Evolutionary conservation across 2,888 invertebrate species (phyloP).

Genomic region (Drosophila nr. perissopoda): DNA sequence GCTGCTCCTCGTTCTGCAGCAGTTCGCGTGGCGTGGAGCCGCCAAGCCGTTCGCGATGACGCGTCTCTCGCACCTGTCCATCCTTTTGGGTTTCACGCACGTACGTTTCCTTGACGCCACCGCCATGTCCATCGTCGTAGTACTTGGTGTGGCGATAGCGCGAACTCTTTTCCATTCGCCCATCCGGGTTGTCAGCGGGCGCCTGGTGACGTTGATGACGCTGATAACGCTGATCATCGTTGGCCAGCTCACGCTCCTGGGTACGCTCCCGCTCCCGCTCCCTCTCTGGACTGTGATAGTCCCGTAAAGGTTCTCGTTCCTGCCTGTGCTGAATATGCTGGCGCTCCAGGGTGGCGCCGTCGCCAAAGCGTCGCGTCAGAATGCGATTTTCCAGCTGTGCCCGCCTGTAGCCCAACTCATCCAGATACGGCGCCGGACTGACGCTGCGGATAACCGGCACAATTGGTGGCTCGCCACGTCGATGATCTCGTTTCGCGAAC

Average conservation of each 20-base stretch:
- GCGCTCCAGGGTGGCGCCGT: slow-evolving; percentile 83
- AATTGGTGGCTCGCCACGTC: slow-evolving; percentile 87
- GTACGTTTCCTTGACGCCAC: slow-evolving; percentile 86
- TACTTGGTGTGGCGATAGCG: slow-evolving; percentile 83
- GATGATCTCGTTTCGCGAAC: slow-evolving; percentile 29
- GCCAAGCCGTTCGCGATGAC: slow-evolving; percentile 84
- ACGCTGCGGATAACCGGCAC: slow-evolving; percentile 87
- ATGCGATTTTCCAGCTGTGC: slow-evolving; percentile 91
- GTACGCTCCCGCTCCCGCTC: slow-evolving; percentile 45
- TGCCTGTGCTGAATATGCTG: slow-evolving; percentile 77
- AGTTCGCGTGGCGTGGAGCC: slow-evolving; percentile 59
- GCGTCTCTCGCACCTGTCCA: slow-evolving; percentile 84
- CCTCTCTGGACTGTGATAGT: slow-evolving; percentile 51
- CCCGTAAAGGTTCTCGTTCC: slow-evolving; percentile 62
- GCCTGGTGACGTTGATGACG: slow-evolving; percentile 25
- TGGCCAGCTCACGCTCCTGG: slow-evolving; percentile 26
- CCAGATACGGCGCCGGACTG: slow-evolving; percentile 85
- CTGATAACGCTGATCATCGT: slow-evolving; percentile 71
- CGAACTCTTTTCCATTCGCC: slow-evolving; percentile 79
- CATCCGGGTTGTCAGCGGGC: slow-evolving; percentile 25
- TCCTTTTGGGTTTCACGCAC: slow-evolving; percentile 85
- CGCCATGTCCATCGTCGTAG: slow-evolving; percentile 85
- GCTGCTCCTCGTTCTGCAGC: slow-evolving; percentile 64
- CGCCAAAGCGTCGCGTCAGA: slow-evolving; percentile 86
- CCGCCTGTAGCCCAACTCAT: slow-evolving; percentile 88